A percentile compares a stretch with the other conserved stretches of the same genome.
Evolutionary conservation across 2,113 vertebrate genomes (phyloP).

Genomic region (Albula glossodonta): DNA sequence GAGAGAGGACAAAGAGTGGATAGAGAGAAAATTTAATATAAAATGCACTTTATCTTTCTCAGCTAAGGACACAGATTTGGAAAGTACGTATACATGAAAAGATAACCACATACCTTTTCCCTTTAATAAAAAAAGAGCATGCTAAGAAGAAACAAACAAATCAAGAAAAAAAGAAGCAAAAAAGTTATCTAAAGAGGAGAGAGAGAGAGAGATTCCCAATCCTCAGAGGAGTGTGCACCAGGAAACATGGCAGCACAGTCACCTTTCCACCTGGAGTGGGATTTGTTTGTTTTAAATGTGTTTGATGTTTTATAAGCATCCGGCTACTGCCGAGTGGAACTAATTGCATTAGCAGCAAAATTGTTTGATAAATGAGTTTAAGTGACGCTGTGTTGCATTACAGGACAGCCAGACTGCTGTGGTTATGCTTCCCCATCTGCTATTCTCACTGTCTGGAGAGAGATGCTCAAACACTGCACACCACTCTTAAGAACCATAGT

Average conservation of each 20-base stretch:
- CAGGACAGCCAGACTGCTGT: background rate
- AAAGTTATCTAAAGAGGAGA: background rate
- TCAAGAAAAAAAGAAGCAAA: background rate
- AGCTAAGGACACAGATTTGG: no score
- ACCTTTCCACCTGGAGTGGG: background rate
- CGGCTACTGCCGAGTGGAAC: background rate
- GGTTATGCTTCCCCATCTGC: background rate
- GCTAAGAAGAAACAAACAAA: no score
- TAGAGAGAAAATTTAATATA: no score
- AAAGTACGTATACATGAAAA: no score
- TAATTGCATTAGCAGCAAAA: conserved; percentile 9
- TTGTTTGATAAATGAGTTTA: conserved; percentile 10
- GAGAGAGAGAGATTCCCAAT: background rate
- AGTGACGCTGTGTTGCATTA: background rate
- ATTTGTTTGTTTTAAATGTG: background rate
- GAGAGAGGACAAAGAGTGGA: no score
- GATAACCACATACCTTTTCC: no score
- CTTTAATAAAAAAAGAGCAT: no score
- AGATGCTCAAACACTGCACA: background rate
- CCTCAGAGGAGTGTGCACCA: background rate
- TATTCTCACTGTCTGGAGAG: background rate
- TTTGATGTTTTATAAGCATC: conserved; percentile 11
- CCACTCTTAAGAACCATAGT: background rate
- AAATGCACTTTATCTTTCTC: no score
- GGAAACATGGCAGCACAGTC: background rate